Conservation (phyloP, 1,140 invertebrate species). For the Centruroides vittatus region DNA sequence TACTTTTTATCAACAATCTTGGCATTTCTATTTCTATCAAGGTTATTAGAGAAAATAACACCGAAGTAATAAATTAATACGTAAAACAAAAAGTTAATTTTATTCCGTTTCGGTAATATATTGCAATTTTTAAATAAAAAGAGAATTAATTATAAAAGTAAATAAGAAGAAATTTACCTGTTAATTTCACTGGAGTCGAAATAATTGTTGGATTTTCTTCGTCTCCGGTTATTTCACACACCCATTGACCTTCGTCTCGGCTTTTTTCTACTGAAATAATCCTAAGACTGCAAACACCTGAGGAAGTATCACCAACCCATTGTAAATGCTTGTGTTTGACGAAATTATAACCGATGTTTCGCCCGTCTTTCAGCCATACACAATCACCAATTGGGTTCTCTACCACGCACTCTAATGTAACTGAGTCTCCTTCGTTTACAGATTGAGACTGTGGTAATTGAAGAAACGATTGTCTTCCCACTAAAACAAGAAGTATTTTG, state of each 20-base stretch:
- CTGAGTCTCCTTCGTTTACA: conserved; percentile 1
- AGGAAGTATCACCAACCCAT: conserved; percentile 3
- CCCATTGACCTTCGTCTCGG: conserved; percentile 16
- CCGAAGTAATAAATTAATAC: too few species aligned
- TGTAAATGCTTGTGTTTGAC: conserved; percentile 6
- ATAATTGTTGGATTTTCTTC: conserved; percentile 6
- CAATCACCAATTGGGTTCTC: conserved; percentile 13
- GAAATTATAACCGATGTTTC: conserved; percentile 12
- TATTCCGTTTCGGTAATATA: too few species aligned
- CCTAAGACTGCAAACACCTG: conserved; percentile 15
- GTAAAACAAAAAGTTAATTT: too few species aligned
- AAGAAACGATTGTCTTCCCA: conserved; percentile 10
- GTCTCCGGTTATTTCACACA: conserved; percentile 16
- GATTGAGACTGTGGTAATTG: conserved; percentile 8
- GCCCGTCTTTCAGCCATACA: conserved; percentile 15
- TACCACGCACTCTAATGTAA: conserved; percentile 15
- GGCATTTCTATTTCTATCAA: too few species aligned
- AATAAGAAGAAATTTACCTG: too few species aligned
- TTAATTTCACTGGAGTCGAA: conserved; percentile 10
- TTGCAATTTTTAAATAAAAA: too few species aligned
- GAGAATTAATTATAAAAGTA: too few species aligned
- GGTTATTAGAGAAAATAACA: too few species aligned
- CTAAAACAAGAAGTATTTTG: neutral
- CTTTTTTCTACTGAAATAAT: conserved; percentile 1
- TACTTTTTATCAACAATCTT: too few species aligned